Percentiles rank a stretch among this genome's conserved stretches.
Evolutionary conservation across 2,797 vertebrate species (phyloP).

Genomic region (Girardinus metallicus): DNA sequence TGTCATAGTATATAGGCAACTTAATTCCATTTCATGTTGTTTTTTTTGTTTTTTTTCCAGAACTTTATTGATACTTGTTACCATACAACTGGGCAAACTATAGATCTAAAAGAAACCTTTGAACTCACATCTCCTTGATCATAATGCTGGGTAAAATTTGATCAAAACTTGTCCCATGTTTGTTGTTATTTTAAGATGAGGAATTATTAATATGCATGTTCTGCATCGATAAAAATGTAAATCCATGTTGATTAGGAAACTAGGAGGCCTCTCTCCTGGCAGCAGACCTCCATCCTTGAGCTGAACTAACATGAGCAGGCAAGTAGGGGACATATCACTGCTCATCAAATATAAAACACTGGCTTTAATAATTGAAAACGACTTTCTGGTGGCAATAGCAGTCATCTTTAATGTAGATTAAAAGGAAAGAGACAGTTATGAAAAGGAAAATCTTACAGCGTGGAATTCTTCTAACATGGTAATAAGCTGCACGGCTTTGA

Average conservation of each 20-base stretch:
- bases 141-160: neutral
- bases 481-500: slow-evolving; percentile 29
- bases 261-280: slow-evolving; percentile 8
- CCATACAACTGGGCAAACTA: neutral
- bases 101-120: neutral
- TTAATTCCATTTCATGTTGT: neutral
- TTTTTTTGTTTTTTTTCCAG: neutral
- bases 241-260: neutral
- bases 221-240: neutral
- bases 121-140: neutral
- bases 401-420: slow-evolving; percentile 61
- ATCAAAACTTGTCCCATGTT: neutral
- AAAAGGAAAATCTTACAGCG: slow-evolving; percentile 29
- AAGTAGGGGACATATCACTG: slow-evolving; percentile 48
- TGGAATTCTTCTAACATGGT: slow-evolving; percentile 14
- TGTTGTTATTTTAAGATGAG: neutral
- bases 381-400: slow-evolving; percentile 38
- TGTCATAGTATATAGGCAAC: neutral
- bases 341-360: slow-evolving; percentile 67
- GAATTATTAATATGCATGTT: neutral
- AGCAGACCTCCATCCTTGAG: slow-evolving; percentile 16
- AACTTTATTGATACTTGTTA: neutral
- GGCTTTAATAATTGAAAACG: slow-evolving; percentile 60
- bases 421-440: slow-evolving; percentile 32
- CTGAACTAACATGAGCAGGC: slow-evolving; percentile 30